Conservation (phyloP, 2,888 invertebrate species). For the Sturmia bella region DNA sequence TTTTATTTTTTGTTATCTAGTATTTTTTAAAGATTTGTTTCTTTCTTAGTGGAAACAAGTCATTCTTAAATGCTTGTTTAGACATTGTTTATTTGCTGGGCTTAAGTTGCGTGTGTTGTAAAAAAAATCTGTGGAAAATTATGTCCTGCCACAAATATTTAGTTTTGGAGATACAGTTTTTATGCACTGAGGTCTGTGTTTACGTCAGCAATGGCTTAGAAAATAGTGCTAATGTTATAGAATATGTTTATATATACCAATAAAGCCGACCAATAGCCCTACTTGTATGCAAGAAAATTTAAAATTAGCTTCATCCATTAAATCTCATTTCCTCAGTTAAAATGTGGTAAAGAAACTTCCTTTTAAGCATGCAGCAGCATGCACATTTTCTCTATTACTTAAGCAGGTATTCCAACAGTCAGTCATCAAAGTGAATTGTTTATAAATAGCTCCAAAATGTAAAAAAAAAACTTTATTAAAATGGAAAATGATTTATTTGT, state of each 20-base stretch:
- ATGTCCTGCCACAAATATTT: slow-evolving; percentile 29
- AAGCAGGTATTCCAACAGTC: neutral
- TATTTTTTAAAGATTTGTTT: neutral
- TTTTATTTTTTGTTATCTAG: neutral
- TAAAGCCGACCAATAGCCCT: too few relatives aligned
- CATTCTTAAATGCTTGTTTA: slow-evolving; percentile 31
- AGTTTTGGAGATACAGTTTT: slow-evolving; percentile 7
- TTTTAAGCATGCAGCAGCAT: neutral
- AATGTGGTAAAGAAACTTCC: neutral
- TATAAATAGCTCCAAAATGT: slow-evolving; percentile 10
- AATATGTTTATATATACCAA: neutral
- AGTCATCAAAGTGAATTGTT: slow-evolving; percentile 8
- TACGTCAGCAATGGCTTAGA: slow-evolving; percentile 29
- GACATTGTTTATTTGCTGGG: slow-evolving; percentile 11
- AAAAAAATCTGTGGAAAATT: slow-evolving; percentile 57
- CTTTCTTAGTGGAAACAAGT: slow-evolving; percentile 24
- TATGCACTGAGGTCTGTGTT: slow-evolving; percentile 30
- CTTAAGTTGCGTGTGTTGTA: slow-evolving; percentile 29
- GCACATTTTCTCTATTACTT: too few relatives aligned
- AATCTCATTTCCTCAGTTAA: neutral
- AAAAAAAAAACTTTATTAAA: slow-evolving; percentile 1
- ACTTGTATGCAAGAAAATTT: too few relatives aligned
- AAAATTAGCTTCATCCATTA: too few relatives aligned
- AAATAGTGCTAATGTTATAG: slow-evolving; percentile 43
- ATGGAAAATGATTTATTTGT: slow-evolving; percentile 27